Evolutionary conservation across 2,888 invertebrate species (phyloP).

Genomic region (Pollenia labialis): DNA sequence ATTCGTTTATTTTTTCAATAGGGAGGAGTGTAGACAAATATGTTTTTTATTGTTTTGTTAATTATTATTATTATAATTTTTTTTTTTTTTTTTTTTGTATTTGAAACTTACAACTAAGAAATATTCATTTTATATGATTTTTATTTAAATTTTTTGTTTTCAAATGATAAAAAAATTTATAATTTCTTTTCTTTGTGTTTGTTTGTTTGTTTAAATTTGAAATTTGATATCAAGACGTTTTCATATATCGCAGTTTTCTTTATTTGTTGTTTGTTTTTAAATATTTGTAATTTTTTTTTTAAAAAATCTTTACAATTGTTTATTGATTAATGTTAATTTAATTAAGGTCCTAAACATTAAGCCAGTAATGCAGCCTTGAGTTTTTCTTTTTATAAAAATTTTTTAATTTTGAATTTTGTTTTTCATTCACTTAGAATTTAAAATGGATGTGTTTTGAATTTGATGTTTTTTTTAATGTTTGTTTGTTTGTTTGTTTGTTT

Average conservation of each 20-base stretch:
- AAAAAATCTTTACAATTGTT: slow-evolving; percentile 64
- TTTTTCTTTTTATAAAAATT: slow-evolving; percentile 67
- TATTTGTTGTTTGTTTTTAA: slow-evolving; percentile 49
- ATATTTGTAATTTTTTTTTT: slow-evolving; percentile 31
- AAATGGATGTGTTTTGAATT: slow-evolving; percentile 70
- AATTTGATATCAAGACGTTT: slow-evolving; percentile 74
- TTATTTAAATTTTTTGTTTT: slow-evolving; percentile 33
- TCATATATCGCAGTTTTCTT: slow-evolving; percentile 72
- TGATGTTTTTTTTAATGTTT: slow-evolving; percentile 53
- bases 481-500: slow-evolving; percentile 30
- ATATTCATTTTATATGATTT: slow-evolving; percentile 56
- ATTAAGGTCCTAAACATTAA: slow-evolving; percentile 69
- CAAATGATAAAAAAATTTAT: slow-evolving; percentile 57
- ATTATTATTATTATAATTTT: neutral
- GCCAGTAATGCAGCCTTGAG: slow-evolving; percentile 73
- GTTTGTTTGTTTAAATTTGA: slow-evolving; percentile 57
- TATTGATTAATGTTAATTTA: slow-evolving; percentile 54
- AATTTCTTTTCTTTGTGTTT: slow-evolving; percentile 41
- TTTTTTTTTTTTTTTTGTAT: slow-evolving; percentile 18
- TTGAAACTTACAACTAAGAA: slow-evolving; percentile 63
- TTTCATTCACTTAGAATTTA: slow-evolving; percentile 45
- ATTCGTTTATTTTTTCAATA: slow-evolving; percentile 31
- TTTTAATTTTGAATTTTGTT: slow-evolving; percentile 66
- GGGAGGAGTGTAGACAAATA: slow-evolving; percentile 38
- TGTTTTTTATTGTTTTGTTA: slow-evolving; percentile 12